Base-by-base conservation (phyloP, 2,113 vertebrate genomes). In the Origma solitaria region DNA sequence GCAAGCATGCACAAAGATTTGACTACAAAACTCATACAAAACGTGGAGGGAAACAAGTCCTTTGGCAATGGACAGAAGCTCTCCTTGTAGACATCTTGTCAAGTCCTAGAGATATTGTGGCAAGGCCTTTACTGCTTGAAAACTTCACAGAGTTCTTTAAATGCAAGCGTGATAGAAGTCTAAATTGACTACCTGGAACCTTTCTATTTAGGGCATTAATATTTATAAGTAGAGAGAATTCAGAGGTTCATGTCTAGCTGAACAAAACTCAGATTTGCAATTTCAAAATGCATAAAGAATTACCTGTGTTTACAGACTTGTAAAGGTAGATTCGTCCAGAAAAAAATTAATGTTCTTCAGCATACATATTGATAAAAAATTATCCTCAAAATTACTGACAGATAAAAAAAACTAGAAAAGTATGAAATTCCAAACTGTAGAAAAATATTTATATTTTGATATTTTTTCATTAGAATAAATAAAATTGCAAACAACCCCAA, bases 401-500 rank as follows among this genome's bases (percentile, higher is more conserved):
- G 19, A 49, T 3, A 19, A 11, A 76, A 72, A 50, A 72, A 33
- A 1, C 0, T 3, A 57, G 11, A 65, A 65, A 84, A 45, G 6
- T 37, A 33, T 45, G 3, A 49, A 45, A 61, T 66, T 66, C 20
- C 51, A 30, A 50, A 37, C 11, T 25, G 18, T 11, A 33, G 9
- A 56, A 40, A 76, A 60, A 57, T n/a, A 82, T 11, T 49, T 49
- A 14, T 27, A 15, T 51, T 58, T 47, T 78, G 38, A 2, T 53
- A 24, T 30, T 62, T 78, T 86, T 66, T 22, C 4, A 11, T 53
- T 58, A 38, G 11, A 87, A 70, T 51, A 58, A 82, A 23, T 7
- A 75, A 92, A 89, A 82, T 47, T 0, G 12, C 9, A 64, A 31
- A 62, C 50, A 4, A 0, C 0, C 1, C 3, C 25, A 66, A 12